A percentile compares a stretch with the other conserved stretches of the same genome.
These are phyloP conservation scores for Eulemur albifrons DNA, from an alignment of 2,797 vertebrate genomes.

Conservation along the genomic window DNA sequence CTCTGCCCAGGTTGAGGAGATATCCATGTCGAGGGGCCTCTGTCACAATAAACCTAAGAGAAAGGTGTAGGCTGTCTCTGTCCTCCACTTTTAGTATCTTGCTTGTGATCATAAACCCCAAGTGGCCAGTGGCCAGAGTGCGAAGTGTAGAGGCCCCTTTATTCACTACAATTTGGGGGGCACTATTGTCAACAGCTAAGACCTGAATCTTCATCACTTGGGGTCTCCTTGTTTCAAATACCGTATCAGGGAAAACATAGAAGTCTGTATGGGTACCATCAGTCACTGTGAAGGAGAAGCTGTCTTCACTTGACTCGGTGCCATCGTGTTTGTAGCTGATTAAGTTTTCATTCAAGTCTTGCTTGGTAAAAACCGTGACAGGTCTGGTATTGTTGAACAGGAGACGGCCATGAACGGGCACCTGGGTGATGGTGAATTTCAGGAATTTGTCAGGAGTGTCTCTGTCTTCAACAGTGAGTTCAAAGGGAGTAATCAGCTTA, in stretches of 20 bases:
- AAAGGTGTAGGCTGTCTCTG: conserved; percentile 89
- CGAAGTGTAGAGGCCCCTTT: conserved; percentile 92
- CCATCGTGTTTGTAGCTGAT: conserved; percentile 97
- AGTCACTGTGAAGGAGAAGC: conserved; percentile 95
- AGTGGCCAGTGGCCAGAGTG: conserved; percentile 88
- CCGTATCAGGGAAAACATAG: conserved; percentile 95
- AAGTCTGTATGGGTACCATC: conserved; percentile 97
- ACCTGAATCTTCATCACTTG: conserved; percentile 94
- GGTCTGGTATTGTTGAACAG: conserved; percentile 90
- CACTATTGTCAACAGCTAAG: conserved; percentile 91
- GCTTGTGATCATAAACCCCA: conserved; percentile 94
- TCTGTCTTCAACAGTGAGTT: conserved; percentile 94
- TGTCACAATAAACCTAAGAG: conserved; percentile 91
- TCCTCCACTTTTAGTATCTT: conserved; percentile 94
- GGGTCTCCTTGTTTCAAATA: conserved; percentile 92
- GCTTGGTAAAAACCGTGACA: conserved; percentile 92
- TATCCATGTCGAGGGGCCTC: conserved; percentile 90
- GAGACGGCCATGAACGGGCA: conserved; percentile 93
- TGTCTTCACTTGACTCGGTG: conserved; percentile 91
- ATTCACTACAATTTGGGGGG: conserved; percentile 93
- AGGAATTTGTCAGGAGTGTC: conserved; percentile 92
- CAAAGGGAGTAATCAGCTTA: conserved; percentile 97
- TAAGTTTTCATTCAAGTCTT: conserved; percentile 96
- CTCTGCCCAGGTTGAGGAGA: conserved; percentile 92
- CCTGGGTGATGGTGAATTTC: conserved; percentile 93